These are phyloP conservation scores for Tachypleus tridentatus DNA, from an alignment of 1,140 invertebrate genomes.

Conservation along the genomic window DNA sequence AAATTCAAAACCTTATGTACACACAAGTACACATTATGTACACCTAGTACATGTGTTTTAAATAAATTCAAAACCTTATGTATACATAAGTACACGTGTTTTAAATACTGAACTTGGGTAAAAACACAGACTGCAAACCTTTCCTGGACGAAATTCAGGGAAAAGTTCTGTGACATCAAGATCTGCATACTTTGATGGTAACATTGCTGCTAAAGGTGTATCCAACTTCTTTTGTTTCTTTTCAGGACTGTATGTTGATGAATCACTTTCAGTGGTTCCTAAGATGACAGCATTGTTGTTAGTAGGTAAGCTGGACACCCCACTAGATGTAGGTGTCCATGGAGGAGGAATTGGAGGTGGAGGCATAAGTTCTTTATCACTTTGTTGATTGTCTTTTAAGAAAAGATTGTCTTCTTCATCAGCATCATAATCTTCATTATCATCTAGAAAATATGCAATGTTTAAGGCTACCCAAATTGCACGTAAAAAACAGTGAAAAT, in stretches of 20 bases:
- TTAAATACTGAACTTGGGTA: too few relatives aligned
- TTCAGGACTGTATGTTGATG: background rate
- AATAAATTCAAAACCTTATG: too few relatives aligned
- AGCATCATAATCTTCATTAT: slow-evolving; percentile 44
- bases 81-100: too few relatives aligned
- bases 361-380: slow-evolving; percentile 23
- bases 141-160: slow-evolving; percentile 80
- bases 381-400: slow-evolving; percentile 4
- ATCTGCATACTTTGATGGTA: slow-evolving; percentile 83
- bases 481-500: background rate
- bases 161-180: slow-evolving; percentile 80
- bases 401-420: slow-evolving; percentile 15
- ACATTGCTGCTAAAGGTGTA: slow-evolving; percentile 85
- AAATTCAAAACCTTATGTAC: too few relatives aligned
- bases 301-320: background rate
- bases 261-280: background rate
- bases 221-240: slow-evolving; percentile 46
- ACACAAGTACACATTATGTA: too few relatives aligned
- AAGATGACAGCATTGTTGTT: slow-evolving; percentile 7
- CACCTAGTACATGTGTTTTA: too few relatives aligned
- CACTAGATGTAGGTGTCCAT: slow-evolving; percentile 7
- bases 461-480: background rate
- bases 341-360: slow-evolving; percentile 27
- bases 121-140: slow-evolving; percentile 37
- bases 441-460: slow-evolving; percentile 28